Base-by-base conservation (phyloP, 2,888 invertebrate species). In the Aphidius colemani region DNA sequence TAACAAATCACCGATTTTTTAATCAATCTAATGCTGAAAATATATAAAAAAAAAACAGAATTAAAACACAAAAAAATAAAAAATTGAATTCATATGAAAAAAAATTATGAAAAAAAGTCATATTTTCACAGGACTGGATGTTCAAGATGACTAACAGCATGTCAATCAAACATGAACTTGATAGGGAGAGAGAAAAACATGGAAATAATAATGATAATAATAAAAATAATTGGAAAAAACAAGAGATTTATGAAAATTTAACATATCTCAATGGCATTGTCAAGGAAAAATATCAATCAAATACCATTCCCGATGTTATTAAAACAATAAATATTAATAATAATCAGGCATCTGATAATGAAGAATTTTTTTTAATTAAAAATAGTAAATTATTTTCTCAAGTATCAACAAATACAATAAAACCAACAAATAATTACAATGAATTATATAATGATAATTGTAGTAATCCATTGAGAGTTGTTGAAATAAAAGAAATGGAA, bases 381-480 rank as follows among this genome's bases (percentile, higher is more conserved):
- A 88, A 89, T 68, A 90, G 90, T 78, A 86, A 86, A 48, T 84
- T 90, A 9, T 90, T 91, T 78, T 88, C 89, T 7, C 88, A 89
- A 81, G 89, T 90, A 68, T 89, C 89, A 0, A 83, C 85, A 39
- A 85, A 88, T 74, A 77, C 74, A 6, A 64, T 81, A n/a, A 69
- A 72, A 1, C 53, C 60, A 6, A 50, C 0, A 30, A 30, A 30
- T 5, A 30, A 30, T 30, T 30, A 30, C 5, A 30, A 30, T 18
- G 63, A 63, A 67, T 60, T 59, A 11, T 61, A 61, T 3, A 66
- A 65, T 44, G 59, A 70, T 9, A 72, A 76, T 61, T 69, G 73
- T 53, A 82, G 79, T 71, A 82, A 79, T 71, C 82, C 85, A 7
- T 86, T 86, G 59, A 87, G 86, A 70, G 84, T 90, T 69, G 91